Evolutionary conservation across 2,888 invertebrate species (phyloP).

Genomic region (Campoletis raptor): DNA sequence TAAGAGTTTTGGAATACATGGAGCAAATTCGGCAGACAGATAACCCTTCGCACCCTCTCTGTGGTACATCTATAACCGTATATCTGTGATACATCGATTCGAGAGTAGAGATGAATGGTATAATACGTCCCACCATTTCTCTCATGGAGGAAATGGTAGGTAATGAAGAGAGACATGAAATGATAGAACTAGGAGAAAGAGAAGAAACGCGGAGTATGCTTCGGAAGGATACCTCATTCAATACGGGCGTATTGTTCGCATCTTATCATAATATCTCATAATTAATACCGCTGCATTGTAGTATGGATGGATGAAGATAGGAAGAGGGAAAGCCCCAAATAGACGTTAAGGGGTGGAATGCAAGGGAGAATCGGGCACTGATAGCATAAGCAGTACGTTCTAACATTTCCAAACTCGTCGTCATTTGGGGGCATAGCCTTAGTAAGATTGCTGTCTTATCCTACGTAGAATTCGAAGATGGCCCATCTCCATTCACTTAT

Average conservation of each 20-base stretch:
- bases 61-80: slow-evolving; percentile 35
- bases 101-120: slow-evolving; percentile 61
- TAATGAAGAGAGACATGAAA: slow-evolving; percentile 41
- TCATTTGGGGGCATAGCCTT: slow-evolving; percentile 32
- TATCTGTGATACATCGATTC: slow-evolving; percentile 55
- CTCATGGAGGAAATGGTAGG: slow-evolving; percentile 57
- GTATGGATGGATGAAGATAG: slow-evolving; percentile 83
- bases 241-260: slow-evolving; percentile 85
- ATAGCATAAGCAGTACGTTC: slow-evolving; percentile 59
- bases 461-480: slow-evolving; percentile 77
- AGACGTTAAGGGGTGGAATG: slow-evolving; percentile 43
- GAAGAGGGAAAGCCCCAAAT: slow-evolving; percentile 42
- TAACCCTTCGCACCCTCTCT: slow-evolving; percentile 57
- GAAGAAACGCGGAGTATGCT: slow-evolving; percentile 65
- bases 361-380: slow-evolving; percentile 46
- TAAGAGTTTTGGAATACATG: slow-evolving; percentile 23
- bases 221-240: slow-evolving; percentile 80
- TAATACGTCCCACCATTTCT: slow-evolving; percentile 75
- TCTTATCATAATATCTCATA: slow-evolving; percentile 85
- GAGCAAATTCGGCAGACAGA: slow-evolving; percentile 29
- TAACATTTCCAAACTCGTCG: slow-evolving; percentile 46
- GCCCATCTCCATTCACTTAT: slow-evolving; percentile 56
- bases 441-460: slow-evolving; percentile 72
- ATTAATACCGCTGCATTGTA: slow-evolving; percentile 85
- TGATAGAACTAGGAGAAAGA: slow-evolving; percentile 41